phyloP scores from a whole-genome alignment of 1,140 invertebrate species.

The Drosophila bocki region DNA sequence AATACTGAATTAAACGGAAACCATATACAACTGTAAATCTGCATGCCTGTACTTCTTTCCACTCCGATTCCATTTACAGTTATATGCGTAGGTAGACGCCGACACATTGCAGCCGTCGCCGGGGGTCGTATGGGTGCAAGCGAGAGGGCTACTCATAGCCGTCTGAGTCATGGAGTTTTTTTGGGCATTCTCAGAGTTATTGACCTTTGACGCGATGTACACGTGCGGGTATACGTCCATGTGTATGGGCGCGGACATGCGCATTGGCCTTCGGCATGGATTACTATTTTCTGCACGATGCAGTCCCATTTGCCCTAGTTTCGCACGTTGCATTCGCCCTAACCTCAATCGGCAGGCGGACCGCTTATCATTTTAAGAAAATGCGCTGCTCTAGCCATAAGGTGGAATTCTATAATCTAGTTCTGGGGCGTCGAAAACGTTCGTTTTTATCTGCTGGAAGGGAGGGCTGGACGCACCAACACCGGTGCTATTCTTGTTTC shows the following conservation, averaged over 20 bases:
- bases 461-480: slow-evolving; percentile 2
- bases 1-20: slow-evolving; percentile 66
- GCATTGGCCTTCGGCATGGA: slow-evolving; percentile 36
- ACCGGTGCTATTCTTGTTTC: slow-evolving; percentile 18
- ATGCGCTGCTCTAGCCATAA: slow-evolving; percentile 12
- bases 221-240: neutral
- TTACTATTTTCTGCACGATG: slow-evolving; percentile 39
- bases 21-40: slow-evolving; percentile 52
- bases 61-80: slow-evolving; percentile 2
- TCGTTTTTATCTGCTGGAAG: slow-evolving; percentile 7
- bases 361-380: slow-evolving; percentile 14
- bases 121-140: slow-evolving; percentile 8
- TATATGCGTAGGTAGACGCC: slow-evolving; percentile 35
- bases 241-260: slow-evolving; percentile 46
- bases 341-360: slow-evolving; percentile 49
- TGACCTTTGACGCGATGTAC: slow-evolving; percentile 69
- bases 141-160: slow-evolving; percentile 4
- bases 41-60: slow-evolving; percentile 45
- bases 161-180: slow-evolving; percentile 52
- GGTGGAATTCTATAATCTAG: slow-evolving; percentile 38
- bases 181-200: slow-evolving; percentile 58
- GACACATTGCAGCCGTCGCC: slow-evolving; percentile 20
- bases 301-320: slow-evolving; percentile 55
- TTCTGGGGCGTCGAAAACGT: neutral
- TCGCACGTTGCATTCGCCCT: slow-evolving; percentile 51